Evolutionary conservation across 2,888 invertebrate genomes (phyloP), one percentile per base, ranked within the genome.

Genomic region (Argyresthia goedartella): DNA sequence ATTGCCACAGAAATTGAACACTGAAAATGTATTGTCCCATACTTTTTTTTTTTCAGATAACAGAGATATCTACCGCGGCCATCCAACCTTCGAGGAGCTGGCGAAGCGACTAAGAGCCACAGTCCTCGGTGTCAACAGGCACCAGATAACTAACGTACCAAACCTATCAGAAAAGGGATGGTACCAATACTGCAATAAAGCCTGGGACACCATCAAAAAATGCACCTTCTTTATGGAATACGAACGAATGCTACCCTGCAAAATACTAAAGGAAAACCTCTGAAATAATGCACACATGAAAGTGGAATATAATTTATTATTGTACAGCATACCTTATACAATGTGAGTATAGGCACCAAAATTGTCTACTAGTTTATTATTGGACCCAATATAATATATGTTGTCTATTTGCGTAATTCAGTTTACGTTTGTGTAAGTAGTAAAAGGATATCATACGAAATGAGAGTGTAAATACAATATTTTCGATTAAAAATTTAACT

Each of bases 181-280:
- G 95, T 91, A 93, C 67, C 91, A 93, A 59, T 95, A 93, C 76
- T 93, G 93, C 67, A 90, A 89, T 46, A 93, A 93, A 75, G 92
- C 93, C 0, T 94, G 95, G 93, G 95, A 96, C 60, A 91, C 91
- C 44, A 92, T 95, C 50, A 93, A 92, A 65, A 95, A 95, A 65
- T 95, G 94, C 67, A 91, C 92, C 45, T 91, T 95, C 66, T 94
- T 94, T 66, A 90, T 93, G 60, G 95, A 96, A 71, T 95, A 95
- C 71, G 93, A 93, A 62, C 88, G 95, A 72, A 87, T 95, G 56
- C 86, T 95, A 75, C 93, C 94, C 6, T 81, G 72, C 80, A 48
- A 1, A 10, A n/a, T 25, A 14, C 8, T 39, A 39, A 39, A 11
- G 39, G 39, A 11, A 39, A 39, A 11, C 8, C 10, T 11, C 11